phyloP scores from a whole-genome alignment of 2,888 invertebrate species.

The Polietes domitor region DNA sequence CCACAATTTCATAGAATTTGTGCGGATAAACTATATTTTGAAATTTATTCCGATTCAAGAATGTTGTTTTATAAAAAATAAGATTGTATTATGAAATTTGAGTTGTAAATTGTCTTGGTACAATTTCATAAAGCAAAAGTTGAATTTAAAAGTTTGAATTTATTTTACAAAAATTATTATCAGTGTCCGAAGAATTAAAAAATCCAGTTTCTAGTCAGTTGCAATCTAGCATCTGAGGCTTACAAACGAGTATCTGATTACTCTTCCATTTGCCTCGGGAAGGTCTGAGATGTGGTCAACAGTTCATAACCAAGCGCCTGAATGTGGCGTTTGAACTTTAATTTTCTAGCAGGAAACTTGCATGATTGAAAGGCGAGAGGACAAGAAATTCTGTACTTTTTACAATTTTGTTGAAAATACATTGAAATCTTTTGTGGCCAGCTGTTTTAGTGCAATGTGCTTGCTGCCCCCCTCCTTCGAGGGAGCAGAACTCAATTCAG shows the following conservation, averaged over 20 bases:
- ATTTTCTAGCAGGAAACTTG: conserved; percentile 81
- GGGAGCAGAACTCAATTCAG: conserved; percentile 81
- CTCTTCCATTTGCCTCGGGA: conserved; percentile 80
- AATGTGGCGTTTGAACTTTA: conserved; percentile 72
- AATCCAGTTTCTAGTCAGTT: conserved; percentile 74
- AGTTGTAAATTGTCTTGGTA: too few relatives aligned
- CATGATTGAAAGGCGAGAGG: conserved; percentile 79
- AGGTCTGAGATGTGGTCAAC: conserved; percentile 81
- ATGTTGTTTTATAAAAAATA: too few relatives aligned
- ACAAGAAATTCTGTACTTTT: conserved; percentile 78
- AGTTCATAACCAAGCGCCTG: conserved; percentile 70
- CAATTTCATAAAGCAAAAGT: too few relatives aligned
- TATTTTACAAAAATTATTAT: too few relatives aligned
- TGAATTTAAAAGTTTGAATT: too few relatives aligned
- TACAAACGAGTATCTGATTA: conserved; percentile 80
- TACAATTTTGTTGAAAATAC: conserved; percentile 58
- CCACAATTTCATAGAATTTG: too few relatives aligned
- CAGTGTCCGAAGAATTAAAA: too few relatives aligned
- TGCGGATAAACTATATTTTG: too few relatives aligned
- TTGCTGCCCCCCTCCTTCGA: conserved; percentile 73
- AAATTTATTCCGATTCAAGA: too few relatives aligned
- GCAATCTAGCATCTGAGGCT: conserved; percentile 81
- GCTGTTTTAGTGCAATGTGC: conserved; percentile 81
- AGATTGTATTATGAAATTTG: too few relatives aligned
- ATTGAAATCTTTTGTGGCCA: conserved; percentile 81